Percentiles rank a stretch among this genome's conserved stretches.
Conservation (phyloP, 2,888 invertebrate species). For the Doris montereyensis region DNA sequence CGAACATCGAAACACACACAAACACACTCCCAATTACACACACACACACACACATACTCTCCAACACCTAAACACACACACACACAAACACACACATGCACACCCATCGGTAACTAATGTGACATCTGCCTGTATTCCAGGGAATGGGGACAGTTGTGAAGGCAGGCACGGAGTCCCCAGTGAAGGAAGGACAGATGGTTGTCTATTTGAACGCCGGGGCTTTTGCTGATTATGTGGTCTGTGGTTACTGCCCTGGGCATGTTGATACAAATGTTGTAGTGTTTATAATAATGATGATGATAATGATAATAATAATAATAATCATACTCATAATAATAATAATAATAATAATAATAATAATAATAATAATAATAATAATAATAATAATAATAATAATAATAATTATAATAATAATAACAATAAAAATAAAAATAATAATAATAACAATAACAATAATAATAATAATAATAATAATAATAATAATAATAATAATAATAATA, state of each 20-base stretch:
- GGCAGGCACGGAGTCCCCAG: slow-evolving; percentile 50
- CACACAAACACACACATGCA: too few species aligned
- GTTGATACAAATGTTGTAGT: too few species aligned
- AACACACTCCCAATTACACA: too few species aligned
- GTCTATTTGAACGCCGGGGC: slow-evolving; percentile 63
- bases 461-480: background rate
- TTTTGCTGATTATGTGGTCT: slow-evolving; percentile 68
- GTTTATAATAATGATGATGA: too few species aligned
- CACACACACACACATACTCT: too few species aligned
- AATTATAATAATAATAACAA: background rate
- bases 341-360: background rate
- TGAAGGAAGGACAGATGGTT: slow-evolving; percentile 65
- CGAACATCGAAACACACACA: too few species aligned
- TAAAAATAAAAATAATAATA: background rate
- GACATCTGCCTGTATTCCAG: too few species aligned
- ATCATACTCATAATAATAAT: background rate
- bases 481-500: background rate
- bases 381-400: background rate
- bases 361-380: background rate
- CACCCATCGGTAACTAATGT: too few species aligned
- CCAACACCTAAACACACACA: too few species aligned
- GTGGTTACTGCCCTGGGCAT: too few species aligned
- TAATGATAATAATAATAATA: background rate
- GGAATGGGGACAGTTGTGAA: slow-evolving; percentile 61
- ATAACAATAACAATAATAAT: background rate